A percentile compares a stretch with the other conserved stretches of the same genome.
These are phyloP conservation scores for Neotoxoptera formosana DNA, from an alignment of 1,140 invertebrate species.

Conservation along the genomic window DNA sequence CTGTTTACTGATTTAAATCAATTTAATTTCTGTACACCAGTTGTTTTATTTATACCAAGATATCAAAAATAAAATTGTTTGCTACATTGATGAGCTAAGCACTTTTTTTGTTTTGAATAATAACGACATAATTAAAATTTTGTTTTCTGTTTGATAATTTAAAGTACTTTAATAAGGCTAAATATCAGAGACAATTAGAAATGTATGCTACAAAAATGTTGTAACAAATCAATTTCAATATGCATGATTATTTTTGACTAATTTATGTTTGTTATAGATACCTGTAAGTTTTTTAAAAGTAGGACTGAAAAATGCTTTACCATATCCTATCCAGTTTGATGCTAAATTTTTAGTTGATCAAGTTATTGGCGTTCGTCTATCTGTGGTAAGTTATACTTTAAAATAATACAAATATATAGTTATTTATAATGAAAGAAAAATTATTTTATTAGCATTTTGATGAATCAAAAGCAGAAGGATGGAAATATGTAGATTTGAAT, in stretches of 20 bases:
- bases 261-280: background rate
- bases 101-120: no score
- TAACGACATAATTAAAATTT: background rate
- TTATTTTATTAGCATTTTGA: constrained; percentile 32
- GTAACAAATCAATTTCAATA: background rate
- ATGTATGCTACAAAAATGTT: background rate
- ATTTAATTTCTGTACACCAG: no score
- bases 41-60: no score
- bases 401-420: background rate
- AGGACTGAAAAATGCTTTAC: constrained; percentile 17
- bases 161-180: no score
- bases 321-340: constrained; percentile 3
- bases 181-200: background rate
- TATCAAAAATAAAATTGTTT: no score
- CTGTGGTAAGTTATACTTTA: constrained; percentile 4
- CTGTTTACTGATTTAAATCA: no score
- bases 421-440: background rate
- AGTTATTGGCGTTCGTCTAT: background rate
- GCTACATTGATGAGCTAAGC: no score
- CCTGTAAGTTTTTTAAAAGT: constrained; percentile 47
- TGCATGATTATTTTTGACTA: background rate
- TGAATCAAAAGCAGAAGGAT: constrained; percentile 18
- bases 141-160: no score
- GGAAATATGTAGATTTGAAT: constrained; percentile 36
- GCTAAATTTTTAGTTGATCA: background rate